Evolutionary conservation across 1,140 invertebrate species (phyloP), one percentile per base, ranked within the genome.

Genomic region (Nixonia krombeini): DNA sequence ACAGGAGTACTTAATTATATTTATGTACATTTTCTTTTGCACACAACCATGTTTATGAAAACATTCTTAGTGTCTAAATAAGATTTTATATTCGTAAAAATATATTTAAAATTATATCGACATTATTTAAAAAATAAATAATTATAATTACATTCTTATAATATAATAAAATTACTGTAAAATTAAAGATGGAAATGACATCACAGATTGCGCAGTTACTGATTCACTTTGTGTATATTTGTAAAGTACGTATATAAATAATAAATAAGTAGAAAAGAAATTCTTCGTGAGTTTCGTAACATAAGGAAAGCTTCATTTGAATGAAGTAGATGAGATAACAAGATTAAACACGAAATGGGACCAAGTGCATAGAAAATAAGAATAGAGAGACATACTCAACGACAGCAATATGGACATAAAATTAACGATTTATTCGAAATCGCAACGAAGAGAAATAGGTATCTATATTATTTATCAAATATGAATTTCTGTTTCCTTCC

Each of bases 171-270:
- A 3, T 10, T 35, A 7, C 33, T 12, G 15, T 21, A 3, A 16
- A 40, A 7, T 18, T 7, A 40, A 9, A 40, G 18, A 9, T 16
- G 37, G 16, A 40, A 31, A 31, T 13, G 13, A 35, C 13, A 13
- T 9, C 4, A 25, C 10, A 13, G 8, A 10, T 9, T 25, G 6
- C 4, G 8, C 17, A 16, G 37, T 18, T 40, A 21, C 17, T 12
- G 17, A 40, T 35, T 35, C 12, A 55, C 13, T 35, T 31, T 47
- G 37, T 49, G 35, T 50, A 18, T 49, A 58, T 42, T 10, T 58
- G 40, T 38, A 55, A 75, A 73, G 67, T 74, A 45, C 70, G 64
- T 47, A 47, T 72, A 77, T 76, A 79, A 79, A 74, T 75, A 78
- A 76, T 74, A 76, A 76, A 76, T 78, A 75, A 59, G 21, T 65